phyloP scores from a whole-genome alignment of 2,888 invertebrate species.

The Ariolimax columbianus region DNA sequence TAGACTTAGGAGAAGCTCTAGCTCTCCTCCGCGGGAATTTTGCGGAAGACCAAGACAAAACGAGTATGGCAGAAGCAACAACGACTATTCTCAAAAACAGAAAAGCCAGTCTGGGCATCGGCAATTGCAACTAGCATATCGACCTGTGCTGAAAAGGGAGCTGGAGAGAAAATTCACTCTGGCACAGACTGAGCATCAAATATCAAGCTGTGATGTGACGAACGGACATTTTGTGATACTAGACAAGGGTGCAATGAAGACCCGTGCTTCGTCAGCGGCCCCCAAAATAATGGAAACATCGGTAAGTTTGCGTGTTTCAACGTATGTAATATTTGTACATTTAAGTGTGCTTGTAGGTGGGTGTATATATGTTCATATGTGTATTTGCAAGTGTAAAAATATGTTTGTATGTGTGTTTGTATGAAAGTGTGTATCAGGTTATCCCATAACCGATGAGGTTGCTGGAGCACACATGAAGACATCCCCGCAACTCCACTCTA shows the following conservation, averaged over 20 bases:
- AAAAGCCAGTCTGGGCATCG: not conserved
- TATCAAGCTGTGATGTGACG: not conserved
- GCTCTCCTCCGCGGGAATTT: not conserved
- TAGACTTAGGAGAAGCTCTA: not conserved
- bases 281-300: not conserved
- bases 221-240: slow-evolving; percentile 8
- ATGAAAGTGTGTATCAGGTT: no score
- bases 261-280: not conserved
- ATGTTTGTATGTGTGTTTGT: no score
- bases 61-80: not conserved
- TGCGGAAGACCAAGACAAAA: not conserved
- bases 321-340: not conserved
- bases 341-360: no score
- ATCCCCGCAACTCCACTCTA: no score
- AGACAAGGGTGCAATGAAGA: not conserved
- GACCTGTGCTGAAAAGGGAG: not conserved
- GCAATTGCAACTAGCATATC: not conserved
- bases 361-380: not conserved
- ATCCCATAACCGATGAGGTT: no score
- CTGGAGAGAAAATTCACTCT: slow-evolving; percentile 1
- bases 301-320: not conserved
- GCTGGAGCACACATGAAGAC: no score
- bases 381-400: not conserved
- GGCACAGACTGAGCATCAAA: not conserved
- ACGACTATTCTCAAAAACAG: not conserved